Evolutionary conservation across 2,888 invertebrate species (phyloP), one percentile per base, ranked within the genome.

Genomic region (Epinotia nisella): DNA sequence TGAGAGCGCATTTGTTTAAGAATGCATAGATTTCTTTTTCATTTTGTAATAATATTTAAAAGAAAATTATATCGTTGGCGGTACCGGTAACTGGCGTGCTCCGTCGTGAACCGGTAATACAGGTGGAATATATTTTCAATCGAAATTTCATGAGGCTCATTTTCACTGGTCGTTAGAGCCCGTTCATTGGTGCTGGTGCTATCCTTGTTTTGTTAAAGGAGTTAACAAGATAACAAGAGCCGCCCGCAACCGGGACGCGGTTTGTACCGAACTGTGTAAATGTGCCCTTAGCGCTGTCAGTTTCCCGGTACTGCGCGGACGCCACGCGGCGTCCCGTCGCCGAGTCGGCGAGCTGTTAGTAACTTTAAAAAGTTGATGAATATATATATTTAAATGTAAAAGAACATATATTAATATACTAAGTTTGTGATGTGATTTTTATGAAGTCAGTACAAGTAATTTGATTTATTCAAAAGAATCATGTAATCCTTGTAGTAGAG

Each of bases 1-100:
- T 82, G 82, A 82, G 83, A 81, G 83, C 87, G 90, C 90, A 91
- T 91, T 91, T 91, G 90, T 91, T 91, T 90, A 90, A 91, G 83
- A 91, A 90, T 91, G 90, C 90, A 87, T 86, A 86, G 83, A 86
- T 76, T 80, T 82, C 81, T 85, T 81, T 84, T 84, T 82, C 78
- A 78, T 82, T 78, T 80, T 75, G 72, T 71, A 56, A 70, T 74
- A 75, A 74, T 74, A 66, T 61, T 66, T 64, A 64, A 72, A 70
- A 66, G 53, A 35, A 49, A 58, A 67, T 56, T 68, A 72, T 68
- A 62, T 61, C 35, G 56, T 24, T 67, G 55, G 61, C 53, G 58
- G 41, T 41, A 66, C 55, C 39, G 66, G 66, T 55, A 41, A 39
- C 65, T 55, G 65, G 39, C 39, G 13, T 19, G 45, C 35, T 35